Evolutionary conservation across 2,888 invertebrate species (phyloP).

Genomic region (Caenorhabditis angaria): DNA sequence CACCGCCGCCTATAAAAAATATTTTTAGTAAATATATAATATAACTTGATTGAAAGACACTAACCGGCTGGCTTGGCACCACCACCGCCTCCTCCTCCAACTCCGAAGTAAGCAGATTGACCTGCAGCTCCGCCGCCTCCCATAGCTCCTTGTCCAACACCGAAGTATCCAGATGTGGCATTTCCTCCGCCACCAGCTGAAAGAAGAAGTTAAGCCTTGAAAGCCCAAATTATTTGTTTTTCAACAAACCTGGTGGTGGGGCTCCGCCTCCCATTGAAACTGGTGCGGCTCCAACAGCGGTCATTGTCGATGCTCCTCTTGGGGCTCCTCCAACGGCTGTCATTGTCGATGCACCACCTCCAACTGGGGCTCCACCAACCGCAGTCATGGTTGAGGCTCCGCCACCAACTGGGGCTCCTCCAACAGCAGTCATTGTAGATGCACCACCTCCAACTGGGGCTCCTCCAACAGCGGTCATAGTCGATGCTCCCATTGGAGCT

Average conservation of each 20-base stretch:
- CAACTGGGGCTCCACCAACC: slow-evolving; percentile 18
- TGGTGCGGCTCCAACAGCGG: slow-evolving; percentile 15
- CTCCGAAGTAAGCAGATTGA: slow-evolving; percentile 48
- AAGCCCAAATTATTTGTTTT: too few species aligned
- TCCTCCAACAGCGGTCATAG: slow-evolving; percentile 41
- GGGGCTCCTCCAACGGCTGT: slow-evolving; percentile 16
- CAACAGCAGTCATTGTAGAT: slow-evolving; percentile 60
- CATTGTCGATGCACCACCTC: slow-evolving; percentile 15
- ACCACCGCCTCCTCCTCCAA: slow-evolving; percentile 35
- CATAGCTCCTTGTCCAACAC: slow-evolving; percentile 1
- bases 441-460: slow-evolving; percentile 24
- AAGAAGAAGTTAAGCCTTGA: slow-evolving; percentile 16
- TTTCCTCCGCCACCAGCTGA: slow-evolving; percentile 43
- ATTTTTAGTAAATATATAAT: not conserved
- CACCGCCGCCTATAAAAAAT: slow-evolving; percentile 18
- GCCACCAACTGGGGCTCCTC: slow-evolving; percentile 21
- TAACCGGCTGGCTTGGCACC: slow-evolving; percentile 19
- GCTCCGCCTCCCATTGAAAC: slow-evolving; percentile 5
- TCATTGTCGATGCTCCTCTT: slow-evolving; percentile 18
- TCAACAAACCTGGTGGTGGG: not conserved
- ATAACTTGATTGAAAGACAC: not conserved
- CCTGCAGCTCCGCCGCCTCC: slow-evolving; percentile 20
- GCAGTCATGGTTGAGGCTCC: slow-evolving; percentile 23
- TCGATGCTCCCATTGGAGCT: slow-evolving; percentile 35
- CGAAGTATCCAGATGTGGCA: slow-evolving; percentile 57